Evolutionary conservation across 2,888 invertebrate genomes (phyloP), one percentile per base, ranked within the genome.

Genomic region (Platynereis dumerilii): DNA sequence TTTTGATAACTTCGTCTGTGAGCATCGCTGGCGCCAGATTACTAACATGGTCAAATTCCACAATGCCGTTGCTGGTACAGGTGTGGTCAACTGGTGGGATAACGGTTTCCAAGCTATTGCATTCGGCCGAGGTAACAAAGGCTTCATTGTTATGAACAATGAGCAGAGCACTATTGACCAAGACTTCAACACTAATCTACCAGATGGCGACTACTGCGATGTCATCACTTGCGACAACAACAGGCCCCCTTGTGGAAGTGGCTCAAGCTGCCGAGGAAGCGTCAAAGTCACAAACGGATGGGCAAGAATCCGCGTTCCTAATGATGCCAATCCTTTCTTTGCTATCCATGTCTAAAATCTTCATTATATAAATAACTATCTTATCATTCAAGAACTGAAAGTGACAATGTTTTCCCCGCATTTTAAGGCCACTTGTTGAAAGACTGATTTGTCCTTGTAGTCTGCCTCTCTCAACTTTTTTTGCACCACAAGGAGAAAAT

Each of bases 201-300:
- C 83, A 1, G 73, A 74, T 3, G 83, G 83, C 10, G 71, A 77
- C 60, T 83, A 83, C 65, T 82, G 83, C 71, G 80, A 83, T 69
- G 69, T 83, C 22, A 80, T 83, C 42, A 72, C 75, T n/a, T 79
- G 81, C 54, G 68, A 69, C 1, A 65, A 62, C 17, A 64, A 67
- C 45, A 15, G 27, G 5, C 61, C 60, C 2, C 60, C 60, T 17
- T 60, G 60, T 24, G 58, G 53, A 1, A n/a, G n/a, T n/a, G 34
- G 34, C 34, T 7, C 7, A 5, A n/a, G n/a, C 29, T 52, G 60
- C 53, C 12, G 28, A 1, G 52, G 45, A 1, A 20, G 84, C 0
- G 82, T 92, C 1, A 85, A 78, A 0, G 92, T 92, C 0, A 87
- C 87, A 20, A 85, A 88, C 67, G 90, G 90, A 0, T 83, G 83